A percentile compares a stretch with the other conserved stretches of the same genome.
phyloP scores from a whole-genome alignment of 2,888 invertebrate genomes.

The Thecocarcelia acutangulata region DNA sequence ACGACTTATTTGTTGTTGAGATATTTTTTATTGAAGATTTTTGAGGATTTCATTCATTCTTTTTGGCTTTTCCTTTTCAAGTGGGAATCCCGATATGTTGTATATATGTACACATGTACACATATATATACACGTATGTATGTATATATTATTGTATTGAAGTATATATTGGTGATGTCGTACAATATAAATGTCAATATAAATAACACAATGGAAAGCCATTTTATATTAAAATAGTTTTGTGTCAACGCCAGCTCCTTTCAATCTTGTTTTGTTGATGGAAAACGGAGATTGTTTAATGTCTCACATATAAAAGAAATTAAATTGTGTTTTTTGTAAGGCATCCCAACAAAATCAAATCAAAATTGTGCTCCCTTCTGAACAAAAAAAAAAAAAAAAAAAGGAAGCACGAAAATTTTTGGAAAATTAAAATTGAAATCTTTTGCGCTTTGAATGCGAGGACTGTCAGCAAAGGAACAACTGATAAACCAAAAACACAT shows the following conservation, averaged over 20 bases:
- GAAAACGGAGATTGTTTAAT: conserved; percentile 49
- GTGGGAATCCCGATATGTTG: conserved; percentile 39
- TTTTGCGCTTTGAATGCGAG: conserved; percentile 38
- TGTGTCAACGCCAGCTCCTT: conserved; percentile 61
- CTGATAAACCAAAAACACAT: background rate
- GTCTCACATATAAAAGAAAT: conserved; percentile 48
- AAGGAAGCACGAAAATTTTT: conserved; percentile 34
- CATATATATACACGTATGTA: too few species aligned
- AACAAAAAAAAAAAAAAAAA: conserved; percentile 21
- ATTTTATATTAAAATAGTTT: conserved; percentile 69
- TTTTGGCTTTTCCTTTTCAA: conserved; percentile 28
- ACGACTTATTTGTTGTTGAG: conserved; percentile 57
- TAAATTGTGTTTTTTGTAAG: conserved; percentile 52
- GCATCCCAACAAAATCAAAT: conserved; percentile 58
- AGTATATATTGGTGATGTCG: background rate
- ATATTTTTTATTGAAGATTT: conserved; percentile 49
- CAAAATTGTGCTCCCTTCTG: conserved; percentile 43
- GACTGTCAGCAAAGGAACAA: background rate
- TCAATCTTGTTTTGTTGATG: conserved; percentile 25
- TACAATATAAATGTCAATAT: conserved; percentile 55
- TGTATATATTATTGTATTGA: background rate
- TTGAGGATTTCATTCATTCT: conserved; percentile 26
- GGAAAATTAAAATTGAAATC: conserved; percentile 63
- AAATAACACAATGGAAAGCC: conserved; percentile 55
- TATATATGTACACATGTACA: too few species aligned